phyloP scores from a whole-genome alignment of 2,113 vertebrate genomes.

The Murina feae region DNA sequence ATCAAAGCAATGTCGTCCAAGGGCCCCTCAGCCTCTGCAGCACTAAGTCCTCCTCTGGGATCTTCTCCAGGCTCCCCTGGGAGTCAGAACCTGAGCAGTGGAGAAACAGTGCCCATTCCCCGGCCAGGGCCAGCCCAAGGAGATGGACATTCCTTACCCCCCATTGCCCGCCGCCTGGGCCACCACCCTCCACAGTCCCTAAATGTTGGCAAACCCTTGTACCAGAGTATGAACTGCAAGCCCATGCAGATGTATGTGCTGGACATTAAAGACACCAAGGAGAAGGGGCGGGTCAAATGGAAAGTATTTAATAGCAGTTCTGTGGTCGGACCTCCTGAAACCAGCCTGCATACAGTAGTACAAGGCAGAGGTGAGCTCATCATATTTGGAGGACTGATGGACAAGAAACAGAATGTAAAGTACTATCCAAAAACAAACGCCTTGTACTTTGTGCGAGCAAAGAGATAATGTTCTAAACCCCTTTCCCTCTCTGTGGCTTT shows the following conservation, averaged over 20 bases:
- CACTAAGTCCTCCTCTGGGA: constrained; percentile 80
- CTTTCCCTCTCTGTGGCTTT: constrained; percentile 57
- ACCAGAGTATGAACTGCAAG: constrained; percentile 99
- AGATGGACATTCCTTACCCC: constrained; percentile 91
- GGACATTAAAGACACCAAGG: constrained; percentile 91
- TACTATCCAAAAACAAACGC: constrained; percentile 99
- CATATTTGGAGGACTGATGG: constrained; percentile 98
- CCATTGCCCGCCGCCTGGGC: constrained; percentile 94
- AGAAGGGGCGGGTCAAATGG: constrained; percentile 89
- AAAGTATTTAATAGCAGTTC: constrained; percentile 90
- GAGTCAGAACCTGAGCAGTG: constrained; percentile 80
- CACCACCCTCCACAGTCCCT: constrained; percentile 97
- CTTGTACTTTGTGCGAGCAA: constrained; percentile 99
- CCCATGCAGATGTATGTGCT: constrained; percentile 99
- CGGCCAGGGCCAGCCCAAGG: constrained; percentile 77
- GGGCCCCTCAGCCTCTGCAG: constrained; percentile 67
- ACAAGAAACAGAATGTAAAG: constrained; percentile 99
- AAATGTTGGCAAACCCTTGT: constrained; percentile 96
- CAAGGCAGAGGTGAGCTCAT: constrained; percentile 97
- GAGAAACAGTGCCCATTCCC: constrained; percentile 70
- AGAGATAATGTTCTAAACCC: constrained; percentile 87
- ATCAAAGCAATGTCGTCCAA: constrained; percentile 88
- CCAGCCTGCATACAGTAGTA: constrained; percentile 97
- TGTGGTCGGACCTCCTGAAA: constrained; percentile 95
- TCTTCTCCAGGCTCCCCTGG: constrained; percentile 79